Conservation (phyloP, 1,140 invertebrate species). For the Gonioctena quinquepunctata region DNA sequence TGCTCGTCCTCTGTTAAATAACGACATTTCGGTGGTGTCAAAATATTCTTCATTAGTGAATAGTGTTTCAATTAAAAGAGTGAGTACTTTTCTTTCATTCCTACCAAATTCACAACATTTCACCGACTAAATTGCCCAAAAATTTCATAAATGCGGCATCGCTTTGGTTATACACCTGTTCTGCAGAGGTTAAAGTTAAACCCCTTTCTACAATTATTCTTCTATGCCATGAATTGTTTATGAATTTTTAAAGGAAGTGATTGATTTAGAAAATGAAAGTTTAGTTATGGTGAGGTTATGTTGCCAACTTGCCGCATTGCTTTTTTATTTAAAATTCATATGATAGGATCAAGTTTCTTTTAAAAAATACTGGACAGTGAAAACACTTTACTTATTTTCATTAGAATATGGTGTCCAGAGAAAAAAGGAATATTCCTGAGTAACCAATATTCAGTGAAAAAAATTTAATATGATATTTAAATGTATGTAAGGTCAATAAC, state of each 20-base stretch:
- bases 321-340: not conserved
- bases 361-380: too few species aligned
- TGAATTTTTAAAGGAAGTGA: not conserved
- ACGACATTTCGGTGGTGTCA: constrained; percentile 43
- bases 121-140: not conserved
- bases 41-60: constrained; percentile 40
- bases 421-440: too few species aligned
- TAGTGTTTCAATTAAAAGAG: constrained; percentile 44
- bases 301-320: not conserved
- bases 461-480: too few species aligned
- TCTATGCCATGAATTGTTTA: not conserved
- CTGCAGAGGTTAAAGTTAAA: not conserved
- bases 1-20: constrained; percentile 42
- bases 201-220: not conserved
- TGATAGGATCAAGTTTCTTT: too few species aligned
- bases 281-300: not conserved
- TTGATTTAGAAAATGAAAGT: not conserved
- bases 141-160: not conserved
- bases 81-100: constrained; percentile 35
- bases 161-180: not conserved
- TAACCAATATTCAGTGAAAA: too few species aligned
- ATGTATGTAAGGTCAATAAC: too few species aligned
- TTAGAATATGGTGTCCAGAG: too few species aligned
- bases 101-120: not conserved
- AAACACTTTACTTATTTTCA: too few species aligned